phyloP scores from a whole-genome alignment of 1,140 invertebrate species.

The Venturia canescens region DNA sequence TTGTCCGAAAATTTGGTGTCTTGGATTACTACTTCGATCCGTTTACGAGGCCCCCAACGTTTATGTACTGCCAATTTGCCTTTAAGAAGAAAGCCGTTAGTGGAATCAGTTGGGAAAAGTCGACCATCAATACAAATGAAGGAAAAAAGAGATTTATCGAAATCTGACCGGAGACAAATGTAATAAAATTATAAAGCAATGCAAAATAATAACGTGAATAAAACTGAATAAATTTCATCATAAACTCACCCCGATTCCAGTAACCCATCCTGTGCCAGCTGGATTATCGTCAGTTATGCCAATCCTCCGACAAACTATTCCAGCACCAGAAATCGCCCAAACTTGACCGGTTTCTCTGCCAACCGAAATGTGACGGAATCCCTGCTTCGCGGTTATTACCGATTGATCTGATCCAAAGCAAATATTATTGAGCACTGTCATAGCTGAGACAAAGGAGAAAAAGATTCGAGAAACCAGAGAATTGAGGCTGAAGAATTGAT shows the following conservation, averaged over 20 bases:
- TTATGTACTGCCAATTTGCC: slow-evolving; percentile 75
- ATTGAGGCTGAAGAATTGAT: slow-evolving; percentile 31
- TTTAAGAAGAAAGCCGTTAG: slow-evolving; percentile 47
- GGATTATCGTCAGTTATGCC: slow-evolving; percentile 84
- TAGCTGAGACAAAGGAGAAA: slow-evolving; percentile 26
- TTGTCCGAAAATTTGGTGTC: not conserved
- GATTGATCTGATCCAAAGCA: slow-evolving; percentile 64
- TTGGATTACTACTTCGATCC: slow-evolving; percentile 52
- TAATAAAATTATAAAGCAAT: slow-evolving; percentile 39
- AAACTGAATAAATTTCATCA: not conserved
- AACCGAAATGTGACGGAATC: slow-evolving; percentile 83
- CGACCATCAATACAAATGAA: too few relatives aligned
- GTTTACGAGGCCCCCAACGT: slow-evolving; percentile 66
- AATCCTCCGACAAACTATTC: slow-evolving; percentile 84
- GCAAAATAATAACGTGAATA: not conserved
- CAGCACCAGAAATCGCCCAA: slow-evolving; percentile 85
- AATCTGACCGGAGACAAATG: slow-evolving; percentile 12
- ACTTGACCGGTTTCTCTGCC: slow-evolving; percentile 78
- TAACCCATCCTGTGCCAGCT: slow-evolving; percentile 86
- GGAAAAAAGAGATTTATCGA: slow-evolving; percentile 37
- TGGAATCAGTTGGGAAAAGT: too few relatives aligned
- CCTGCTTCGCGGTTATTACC: slow-evolving; percentile 73
- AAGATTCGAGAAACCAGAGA: slow-evolving; percentile 26
- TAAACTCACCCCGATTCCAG: slow-evolving; percentile 81
- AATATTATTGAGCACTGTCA: not conserved